These are phyloP conservation scores for Octodonta nipae DNA, from an alignment of 2,888 invertebrate genomes.

Conservation along the genomic window DNA sequence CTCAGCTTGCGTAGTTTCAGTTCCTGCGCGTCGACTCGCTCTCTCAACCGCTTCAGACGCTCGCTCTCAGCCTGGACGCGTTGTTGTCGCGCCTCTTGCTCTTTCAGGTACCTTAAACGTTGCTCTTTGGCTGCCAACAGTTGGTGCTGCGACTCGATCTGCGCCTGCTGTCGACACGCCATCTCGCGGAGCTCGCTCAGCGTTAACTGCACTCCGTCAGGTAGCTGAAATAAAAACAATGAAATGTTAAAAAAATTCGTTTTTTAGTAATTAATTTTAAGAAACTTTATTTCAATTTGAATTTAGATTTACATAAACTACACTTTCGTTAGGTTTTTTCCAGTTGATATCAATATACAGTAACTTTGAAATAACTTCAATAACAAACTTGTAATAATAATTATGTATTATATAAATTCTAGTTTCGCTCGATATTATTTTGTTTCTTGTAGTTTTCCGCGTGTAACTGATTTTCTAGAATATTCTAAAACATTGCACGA, in stretches of 20 bases:
- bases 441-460: no score
- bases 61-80: conserved; percentile 77
- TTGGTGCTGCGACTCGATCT: conserved; percentile 90
- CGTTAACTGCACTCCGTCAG: conserved; percentile 82
- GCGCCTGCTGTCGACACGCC: conserved; percentile 94
- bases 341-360: background rate
- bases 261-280: conserved; percentile 3
- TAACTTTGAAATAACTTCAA: no score
- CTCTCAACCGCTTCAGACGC: conserved; percentile 70
- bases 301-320: background rate
- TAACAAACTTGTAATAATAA: no score
- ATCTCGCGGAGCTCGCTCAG: conserved; percentile 94
- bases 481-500: no score
- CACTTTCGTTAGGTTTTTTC: background rate
- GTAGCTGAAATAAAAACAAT: conserved; percentile 52
- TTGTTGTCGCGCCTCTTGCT: conserved; percentile 72
- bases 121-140: conserved; percentile 86
- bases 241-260: conserved; percentile 3
- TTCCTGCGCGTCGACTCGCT: conserved; percentile 89
- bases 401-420: no score
- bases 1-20: conserved; percentile 81
- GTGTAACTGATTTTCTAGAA: no score
- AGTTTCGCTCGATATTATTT: no score
- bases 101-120: conserved; percentile 83
- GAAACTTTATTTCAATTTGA: background rate